Conservation (phyloP, 2,797 vertebrate species). For the Sebastes baramenuke region DNA sequence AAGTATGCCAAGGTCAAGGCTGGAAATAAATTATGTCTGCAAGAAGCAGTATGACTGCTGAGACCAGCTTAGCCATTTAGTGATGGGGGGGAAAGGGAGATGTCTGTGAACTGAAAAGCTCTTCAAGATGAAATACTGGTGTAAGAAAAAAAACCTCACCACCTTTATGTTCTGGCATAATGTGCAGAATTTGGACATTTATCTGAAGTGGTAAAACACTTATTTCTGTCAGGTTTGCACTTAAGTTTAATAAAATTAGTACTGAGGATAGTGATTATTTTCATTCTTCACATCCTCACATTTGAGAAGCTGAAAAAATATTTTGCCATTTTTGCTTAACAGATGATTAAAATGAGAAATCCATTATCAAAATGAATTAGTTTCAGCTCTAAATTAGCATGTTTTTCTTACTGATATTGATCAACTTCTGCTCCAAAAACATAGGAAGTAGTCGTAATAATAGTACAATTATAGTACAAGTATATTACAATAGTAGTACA, state of each 20-base stretch:
- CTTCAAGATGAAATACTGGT: slow-evolving; percentile 12
- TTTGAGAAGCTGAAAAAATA: neutral
- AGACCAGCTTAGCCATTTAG: slow-evolving; percentile 24
- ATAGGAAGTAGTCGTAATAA: neutral
- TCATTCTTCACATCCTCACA: neutral
- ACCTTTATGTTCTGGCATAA: neutral
- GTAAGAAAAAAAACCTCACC: neutral
- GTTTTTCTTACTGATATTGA: neutral
- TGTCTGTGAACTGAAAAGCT: slow-evolving; percentile 1
- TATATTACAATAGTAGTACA: too few species aligned
- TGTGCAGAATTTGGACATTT: neutral
- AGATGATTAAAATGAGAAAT: neutral
- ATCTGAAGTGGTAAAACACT: neutral
- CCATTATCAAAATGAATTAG: neutral
- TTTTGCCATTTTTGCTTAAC: neutral
- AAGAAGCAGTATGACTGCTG: slow-evolving; percentile 9
- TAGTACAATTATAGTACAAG: neutral
- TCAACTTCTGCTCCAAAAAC: neutral
- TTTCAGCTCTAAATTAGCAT: neutral
- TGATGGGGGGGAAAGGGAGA: neutral
- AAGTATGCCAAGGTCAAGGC: slow-evolving; percentile 40
- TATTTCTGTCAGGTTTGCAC: neutral
- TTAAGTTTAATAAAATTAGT: neutral
- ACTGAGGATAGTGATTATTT: neutral
- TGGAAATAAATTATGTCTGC: slow-evolving; percentile 46